Percentiles rank a stretch among this genome's conserved stretches.
phyloP scores from a whole-genome alignment of 2,113 vertebrate species.

The Saguinus midas region DNA sequence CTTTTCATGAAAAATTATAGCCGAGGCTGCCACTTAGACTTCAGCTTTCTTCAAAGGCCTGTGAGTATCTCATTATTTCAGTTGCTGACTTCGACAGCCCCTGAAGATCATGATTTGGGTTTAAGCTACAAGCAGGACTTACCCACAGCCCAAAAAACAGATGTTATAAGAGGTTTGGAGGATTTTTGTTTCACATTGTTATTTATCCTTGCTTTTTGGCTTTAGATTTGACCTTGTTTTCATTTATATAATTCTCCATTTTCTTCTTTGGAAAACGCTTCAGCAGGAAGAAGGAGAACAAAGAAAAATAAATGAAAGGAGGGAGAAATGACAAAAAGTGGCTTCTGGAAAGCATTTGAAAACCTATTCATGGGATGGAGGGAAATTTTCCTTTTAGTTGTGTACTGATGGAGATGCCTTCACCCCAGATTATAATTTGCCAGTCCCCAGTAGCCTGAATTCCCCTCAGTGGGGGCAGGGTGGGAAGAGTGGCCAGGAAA shows the following conservation, averaged over 20 bases:
- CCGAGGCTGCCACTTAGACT: constrained; percentile 39
- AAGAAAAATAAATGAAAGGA: background rate
- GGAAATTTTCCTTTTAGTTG: background rate
- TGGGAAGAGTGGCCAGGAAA: background rate
- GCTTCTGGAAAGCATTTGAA: background rate
- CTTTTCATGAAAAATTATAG: constrained; percentile 26
- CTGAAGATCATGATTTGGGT: background rate
- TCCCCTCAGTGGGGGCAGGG: background rate
- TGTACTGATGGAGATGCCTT: accelerated
- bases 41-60: constrained; percentile 41
- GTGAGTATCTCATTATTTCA: constrained; percentile 57
- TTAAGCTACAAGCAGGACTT: background rate
- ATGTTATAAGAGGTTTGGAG: background rate
- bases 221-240: background rate
- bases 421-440: background rate
- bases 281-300: background rate
- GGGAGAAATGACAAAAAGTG: background rate
- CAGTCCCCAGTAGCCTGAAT: background rate
- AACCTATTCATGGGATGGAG: background rate
- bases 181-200: background rate
- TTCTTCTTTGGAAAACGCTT: constrained; percentile 20
- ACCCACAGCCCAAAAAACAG: background rate
- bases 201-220: background rate
- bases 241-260: background rate
- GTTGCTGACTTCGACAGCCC: constrained; percentile 29